These are phyloP conservation scores for Spodoptera frugiperda DNA, from an alignment of 1,140 invertebrate species.

Conservation along the genomic window DNA sequence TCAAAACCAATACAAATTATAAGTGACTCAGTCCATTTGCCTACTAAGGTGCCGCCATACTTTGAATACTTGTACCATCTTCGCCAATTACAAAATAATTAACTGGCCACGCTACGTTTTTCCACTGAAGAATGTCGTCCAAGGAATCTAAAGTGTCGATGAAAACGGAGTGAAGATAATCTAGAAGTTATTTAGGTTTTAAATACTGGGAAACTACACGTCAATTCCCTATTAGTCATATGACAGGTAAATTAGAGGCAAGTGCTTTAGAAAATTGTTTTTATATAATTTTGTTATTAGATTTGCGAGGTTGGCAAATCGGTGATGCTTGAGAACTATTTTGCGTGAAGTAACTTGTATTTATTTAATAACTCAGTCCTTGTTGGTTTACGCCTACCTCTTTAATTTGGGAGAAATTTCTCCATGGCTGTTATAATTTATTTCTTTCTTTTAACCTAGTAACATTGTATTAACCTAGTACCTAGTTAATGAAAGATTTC, in stretches of 20 bases:
- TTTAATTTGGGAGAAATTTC: no score
- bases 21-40: slow-evolving; percentile 11
- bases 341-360: slow-evolving; percentile 9
- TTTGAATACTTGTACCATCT: slow-evolving; percentile 17
- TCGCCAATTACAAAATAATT: slow-evolving; percentile 44
- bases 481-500: no score
- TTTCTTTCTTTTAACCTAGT: no score
- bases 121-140: slow-evolving; percentile 16
- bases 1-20: no score
- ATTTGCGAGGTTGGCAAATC: slow-evolving; percentile 19
- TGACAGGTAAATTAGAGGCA: slow-evolving; percentile 52
- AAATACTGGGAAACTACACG: slow-evolving; percentile 48
- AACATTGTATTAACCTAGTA: no score
- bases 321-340: slow-evolving; percentile 28
- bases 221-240: slow-evolving; percentile 51
- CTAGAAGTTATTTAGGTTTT: slow-evolving; percentile 26
- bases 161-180: slow-evolving; percentile 47
- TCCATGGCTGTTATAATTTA: no score
- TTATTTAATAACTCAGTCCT: slow-evolving; percentile 22
- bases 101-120: slow-evolving; percentile 20
- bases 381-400: slow-evolving; percentile 11
- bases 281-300: slow-evolving; percentile 29
- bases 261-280: slow-evolving; percentile 43
- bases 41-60: slow-evolving; percentile 11
- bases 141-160: slow-evolving; percentile 39